Evolutionary conservation across 2,888 invertebrate genomes (phyloP).

Genomic region (Archips xylosteana): DNA sequence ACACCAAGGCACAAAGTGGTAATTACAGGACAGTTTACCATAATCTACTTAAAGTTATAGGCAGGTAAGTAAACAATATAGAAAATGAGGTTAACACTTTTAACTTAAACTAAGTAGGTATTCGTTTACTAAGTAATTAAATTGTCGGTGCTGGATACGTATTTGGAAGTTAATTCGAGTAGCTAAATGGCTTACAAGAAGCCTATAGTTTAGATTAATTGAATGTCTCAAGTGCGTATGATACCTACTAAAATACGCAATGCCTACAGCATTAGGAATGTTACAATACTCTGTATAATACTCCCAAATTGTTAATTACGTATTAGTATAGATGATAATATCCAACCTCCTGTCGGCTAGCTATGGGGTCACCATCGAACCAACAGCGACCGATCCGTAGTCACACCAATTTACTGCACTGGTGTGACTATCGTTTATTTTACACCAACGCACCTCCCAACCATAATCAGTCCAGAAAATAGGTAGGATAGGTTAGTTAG

Average conservation of each 20-base stretch:
- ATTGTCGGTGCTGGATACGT: background rate
- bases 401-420: too few relatives aligned
- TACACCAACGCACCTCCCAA: too few relatives aligned
- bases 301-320: slow-evolving; percentile 6
- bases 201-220: background rate
- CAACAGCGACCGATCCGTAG: too few relatives aligned
- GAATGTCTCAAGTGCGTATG: background rate
- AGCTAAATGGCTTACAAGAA: background rate
- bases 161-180: slow-evolving; percentile 1
- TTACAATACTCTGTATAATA: slow-evolving; percentile 30
- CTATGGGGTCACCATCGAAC: background rate
- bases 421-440: too few relatives aligned
- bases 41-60: background rate
- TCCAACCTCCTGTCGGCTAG: background rate
- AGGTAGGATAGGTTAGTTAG: too few relatives aligned
- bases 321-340: background rate
- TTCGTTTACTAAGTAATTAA: background rate
- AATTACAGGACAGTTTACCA: background rate
- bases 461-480: too few relatives aligned
- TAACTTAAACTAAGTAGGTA: slow-evolving; percentile 35
- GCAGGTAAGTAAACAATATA: background rate
- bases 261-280: slow-evolving; percentile 39
- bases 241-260: background rate
- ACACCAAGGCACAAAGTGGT: background rate
- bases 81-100: slow-evolving; percentile 31